Base-by-base conservation (phyloP, 2,888 invertebrate genomes). In the Hyles lineata region DNA sequence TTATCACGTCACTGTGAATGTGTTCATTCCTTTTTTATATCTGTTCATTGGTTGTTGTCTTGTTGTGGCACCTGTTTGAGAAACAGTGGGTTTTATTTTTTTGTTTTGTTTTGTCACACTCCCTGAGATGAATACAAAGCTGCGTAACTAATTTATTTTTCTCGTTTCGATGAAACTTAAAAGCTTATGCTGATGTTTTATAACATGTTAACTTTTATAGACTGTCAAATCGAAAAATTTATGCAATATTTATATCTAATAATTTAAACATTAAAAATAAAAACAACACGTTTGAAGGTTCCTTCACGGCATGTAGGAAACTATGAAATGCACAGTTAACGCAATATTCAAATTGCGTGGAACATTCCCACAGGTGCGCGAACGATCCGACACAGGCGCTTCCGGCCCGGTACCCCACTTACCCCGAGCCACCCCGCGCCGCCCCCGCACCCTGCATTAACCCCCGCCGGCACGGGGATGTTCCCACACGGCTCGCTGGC, bases 281-380 rank as follows among this genome's bases (percentile, higher is more conserved):
- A 21, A 29, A 29, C 61, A 25, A 61, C 3, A 25, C 23, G 61
- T 61, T 25, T 25, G 3, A 61, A 17, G 0, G 17, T n/a, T n/a
- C 32, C 32, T 19, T 35, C 9, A 35, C 32, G 19, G 35, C 32
- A 11, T 2, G 35, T 35, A 19, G 1, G 15, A 17, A 19, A 50
- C 50, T 11, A 21, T 55, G 29, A 32, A 78, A 43, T 21, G 71
- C 71, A 35, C 23, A 71, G 50, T 79, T 74, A 77, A 84, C 83
- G 82, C 79, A 83, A 81, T 76, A 81, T 89, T 89, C 84, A 89
- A 91, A 91, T 90, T 86, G 87, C 84, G 79, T 81, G 79, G 80
- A 79, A 87, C 88, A 90, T 92, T 93, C 92, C 89, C 93, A 93
- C 93, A 94, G 94, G 92, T 93, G 93, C 83, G 82, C 78, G 89